A percentile compares a stretch with the other conserved stretches of the same genome.
phyloP scores from a whole-genome alignment of 2,888 invertebrate species.

The Dinocampus coccinellae region DNA sequence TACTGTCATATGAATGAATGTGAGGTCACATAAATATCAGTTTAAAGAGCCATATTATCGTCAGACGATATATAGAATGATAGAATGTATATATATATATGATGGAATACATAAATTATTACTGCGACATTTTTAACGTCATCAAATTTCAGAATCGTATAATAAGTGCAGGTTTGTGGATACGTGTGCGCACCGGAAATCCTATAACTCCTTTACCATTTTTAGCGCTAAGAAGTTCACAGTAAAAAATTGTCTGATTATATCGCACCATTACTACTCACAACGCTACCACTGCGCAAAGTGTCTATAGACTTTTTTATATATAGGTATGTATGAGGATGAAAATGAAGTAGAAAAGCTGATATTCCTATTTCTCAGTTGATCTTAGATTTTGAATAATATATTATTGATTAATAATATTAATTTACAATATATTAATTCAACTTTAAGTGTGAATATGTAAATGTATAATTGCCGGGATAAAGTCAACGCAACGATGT shows the following conservation, averaged over 20 bases:
- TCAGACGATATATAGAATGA: constrained; percentile 28
- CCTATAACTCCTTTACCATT: constrained; percentile 23
- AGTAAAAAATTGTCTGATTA: constrained; percentile 53
- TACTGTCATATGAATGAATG: constrained; percentile 41
- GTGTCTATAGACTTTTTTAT: background rate
- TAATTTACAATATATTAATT: background rate
- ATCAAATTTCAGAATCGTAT: background rate
- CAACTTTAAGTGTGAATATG: background rate
- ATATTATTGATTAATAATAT: background rate
- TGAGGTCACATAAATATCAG: constrained; percentile 50
- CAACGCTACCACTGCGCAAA: background rate
- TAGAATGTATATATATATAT: background rate
- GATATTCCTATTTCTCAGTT: background rate
- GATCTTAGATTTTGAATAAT: background rate
- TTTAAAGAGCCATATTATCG: constrained; percentile 51
- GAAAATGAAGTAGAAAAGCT: background rate
- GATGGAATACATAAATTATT: constrained; percentile 47
- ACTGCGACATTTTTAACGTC: constrained; percentile 37
- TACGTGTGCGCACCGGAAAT: background rate
- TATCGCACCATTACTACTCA: constrained; percentile 40
- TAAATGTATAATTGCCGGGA: background rate
- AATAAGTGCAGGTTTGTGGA: background rate
- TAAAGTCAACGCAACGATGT: background rate
- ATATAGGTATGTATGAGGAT: background rate
- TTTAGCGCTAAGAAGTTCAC: constrained; percentile 51